These are phyloP conservation scores for Gisinianus flammeolus DNA, from an alignment of 2,888 invertebrate species.

Conservation along the genomic window DNA sequence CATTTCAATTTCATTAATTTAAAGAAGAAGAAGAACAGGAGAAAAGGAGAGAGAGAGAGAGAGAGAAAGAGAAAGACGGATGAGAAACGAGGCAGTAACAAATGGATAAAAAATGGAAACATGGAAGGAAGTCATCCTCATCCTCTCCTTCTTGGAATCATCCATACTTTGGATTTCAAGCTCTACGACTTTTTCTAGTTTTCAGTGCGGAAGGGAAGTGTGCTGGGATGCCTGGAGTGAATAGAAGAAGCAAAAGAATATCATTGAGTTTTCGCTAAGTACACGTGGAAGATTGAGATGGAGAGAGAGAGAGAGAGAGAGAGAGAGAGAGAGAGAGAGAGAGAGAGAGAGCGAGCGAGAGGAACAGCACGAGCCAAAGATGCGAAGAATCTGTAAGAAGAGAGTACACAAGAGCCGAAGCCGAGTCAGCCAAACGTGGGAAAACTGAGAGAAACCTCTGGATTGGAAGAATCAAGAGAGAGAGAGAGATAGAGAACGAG, in stretches of 20 bases:
- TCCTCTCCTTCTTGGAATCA: too few species aligned
- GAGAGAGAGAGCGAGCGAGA: neutral
- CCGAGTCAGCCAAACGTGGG: neutral
- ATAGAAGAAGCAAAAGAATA: too few species aligned
- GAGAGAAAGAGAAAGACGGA: neutral
- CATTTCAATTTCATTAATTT: too few species aligned
- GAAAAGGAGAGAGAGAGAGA: neutral
- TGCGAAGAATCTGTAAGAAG: too few species aligned
- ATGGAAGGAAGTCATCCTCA: neutral
- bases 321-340: neutral
- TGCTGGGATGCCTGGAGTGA: neutral
- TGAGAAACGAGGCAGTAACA: neutral
- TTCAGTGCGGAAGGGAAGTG: neutral
- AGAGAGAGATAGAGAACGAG: too few species aligned
- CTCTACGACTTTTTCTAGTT: too few species aligned
- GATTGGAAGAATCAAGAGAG: slow-evolving; percentile 24
- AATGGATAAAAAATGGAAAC: neutral
- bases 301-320: too few species aligned
- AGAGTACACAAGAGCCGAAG: too few species aligned
- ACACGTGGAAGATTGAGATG: too few species aligned
- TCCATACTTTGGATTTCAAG: too few species aligned
- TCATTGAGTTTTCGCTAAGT: too few species aligned
- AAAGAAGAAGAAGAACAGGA: neutral
- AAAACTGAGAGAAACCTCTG: slow-evolving; percentile 2
- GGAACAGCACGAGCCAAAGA: too few species aligned